Conservation (phyloP, 2,888 invertebrate genomes). For the Steinernema carpocapsae region DNA sequence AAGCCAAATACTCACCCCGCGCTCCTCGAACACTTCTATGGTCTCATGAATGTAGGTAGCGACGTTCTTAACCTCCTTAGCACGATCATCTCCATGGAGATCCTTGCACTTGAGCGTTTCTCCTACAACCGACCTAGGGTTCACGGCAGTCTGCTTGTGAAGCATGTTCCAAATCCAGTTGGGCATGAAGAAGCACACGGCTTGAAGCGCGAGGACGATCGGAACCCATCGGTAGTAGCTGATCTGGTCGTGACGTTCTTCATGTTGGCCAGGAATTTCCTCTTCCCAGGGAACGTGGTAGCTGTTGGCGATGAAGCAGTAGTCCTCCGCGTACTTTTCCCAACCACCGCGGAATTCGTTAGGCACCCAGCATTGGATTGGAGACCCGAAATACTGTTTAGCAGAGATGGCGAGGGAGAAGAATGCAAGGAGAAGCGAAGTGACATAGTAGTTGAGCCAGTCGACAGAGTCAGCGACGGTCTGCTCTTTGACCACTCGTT, state of each 20-base stretch:
- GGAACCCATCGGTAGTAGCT: conserved; percentile 63
- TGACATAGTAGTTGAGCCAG: conserved; percentile 71
- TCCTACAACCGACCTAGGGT: conserved; percentile 48
- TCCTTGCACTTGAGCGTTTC: conserved; percentile 45
- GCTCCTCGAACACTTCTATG: conserved; percentile 48
- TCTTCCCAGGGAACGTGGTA: conserved; percentile 58
- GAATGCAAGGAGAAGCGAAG: conserved; percentile 70
- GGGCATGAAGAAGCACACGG: conserved; percentile 70
- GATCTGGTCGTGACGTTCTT: conserved; percentile 52
- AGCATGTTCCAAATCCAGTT: conserved; percentile 70
- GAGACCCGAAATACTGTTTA: conserved; percentile 72
- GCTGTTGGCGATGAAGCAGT: conserved; percentile 60
- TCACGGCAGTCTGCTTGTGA: conserved; percentile 60
- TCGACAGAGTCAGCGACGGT: conserved; percentile 71
- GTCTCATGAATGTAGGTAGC: conserved; percentile 56
- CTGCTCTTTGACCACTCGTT: conserved; percentile 54
- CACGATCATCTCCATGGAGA: conserved; percentile 50
- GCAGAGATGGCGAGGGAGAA: conserved; percentile 71
- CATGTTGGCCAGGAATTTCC: conserved; percentile 46
- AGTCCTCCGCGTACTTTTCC: conserved; percentile 51
- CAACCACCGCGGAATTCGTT: conserved; percentile 41
- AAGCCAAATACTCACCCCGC: conserved; percentile 36
- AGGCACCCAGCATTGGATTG: conserved; percentile 71
- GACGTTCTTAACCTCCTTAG: conserved; percentile 50
- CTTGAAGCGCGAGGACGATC: conserved; percentile 69